phyloP scores from a whole-genome alignment of 2,797 vertebrate species.

The Hemibagrus guttatus region DNA sequence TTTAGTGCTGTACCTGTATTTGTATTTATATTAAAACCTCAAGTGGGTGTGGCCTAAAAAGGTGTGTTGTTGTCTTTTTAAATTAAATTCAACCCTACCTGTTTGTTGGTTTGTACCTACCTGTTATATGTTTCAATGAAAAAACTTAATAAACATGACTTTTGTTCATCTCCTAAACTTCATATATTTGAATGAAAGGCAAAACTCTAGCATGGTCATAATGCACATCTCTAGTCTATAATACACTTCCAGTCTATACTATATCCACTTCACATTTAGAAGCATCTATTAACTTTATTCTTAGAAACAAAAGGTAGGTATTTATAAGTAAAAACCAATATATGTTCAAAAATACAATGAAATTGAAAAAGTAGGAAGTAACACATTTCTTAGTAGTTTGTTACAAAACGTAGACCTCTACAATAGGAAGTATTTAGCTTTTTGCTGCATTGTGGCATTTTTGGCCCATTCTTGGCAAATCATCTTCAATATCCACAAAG shows the following conservation, averaged over 20 bases:
- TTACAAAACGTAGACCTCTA: neutral
- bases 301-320: neutral
- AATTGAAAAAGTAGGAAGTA: too few relatives aligned
- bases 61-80: neutral
- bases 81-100: neutral
- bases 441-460: neutral
- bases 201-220: neutral
- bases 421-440: neutral
- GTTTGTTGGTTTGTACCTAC: neutral
- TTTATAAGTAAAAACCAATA: neutral
- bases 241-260: neutral
- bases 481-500: neutral
- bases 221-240: neutral
- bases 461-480: neutral
- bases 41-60: neutral
- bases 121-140: neutral
- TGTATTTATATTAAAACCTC: neutral
- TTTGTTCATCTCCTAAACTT: neutral
- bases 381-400: neutral
- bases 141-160: neutral
- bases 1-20: neutral
- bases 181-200: neutral
- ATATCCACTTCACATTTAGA: neutral
- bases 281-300: neutral
- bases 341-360: too few relatives aligned